phyloP scores from a whole-genome alignment of 2,888 invertebrate species.

The Pheosia gnoma region DNA sequence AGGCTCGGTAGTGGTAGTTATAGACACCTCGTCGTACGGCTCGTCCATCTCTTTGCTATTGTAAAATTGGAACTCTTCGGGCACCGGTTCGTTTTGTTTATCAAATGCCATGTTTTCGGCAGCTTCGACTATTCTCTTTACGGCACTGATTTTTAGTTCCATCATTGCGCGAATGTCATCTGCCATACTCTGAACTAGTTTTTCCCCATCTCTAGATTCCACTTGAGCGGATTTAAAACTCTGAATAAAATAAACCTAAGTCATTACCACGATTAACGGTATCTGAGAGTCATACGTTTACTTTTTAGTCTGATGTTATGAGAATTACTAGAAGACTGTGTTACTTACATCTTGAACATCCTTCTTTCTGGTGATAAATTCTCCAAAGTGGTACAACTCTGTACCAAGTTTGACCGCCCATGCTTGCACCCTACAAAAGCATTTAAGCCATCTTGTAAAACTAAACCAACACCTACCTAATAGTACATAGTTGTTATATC shows the following conservation, averaged over 20 bases:
- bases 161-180: slow-evolving; percentile 94
- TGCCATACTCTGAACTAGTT: slow-evolving; percentile 92
- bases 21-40: slow-evolving; percentile 76
- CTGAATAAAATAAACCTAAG: slow-evolving; percentile 57
- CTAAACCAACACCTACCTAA: no score
- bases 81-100: slow-evolving; percentile 78
- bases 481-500: no score
- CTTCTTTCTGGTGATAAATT: slow-evolving; percentile 90
- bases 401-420: slow-evolving; percentile 93
- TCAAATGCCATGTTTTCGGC: slow-evolving; percentile 92
- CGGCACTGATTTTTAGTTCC: slow-evolving; percentile 94
- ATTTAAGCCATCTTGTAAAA: slow-evolving; percentile 1
- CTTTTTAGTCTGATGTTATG: background rate
- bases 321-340: background rate
- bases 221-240: slow-evolving; percentile 92
- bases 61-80: slow-evolving; percentile 87
- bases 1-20: slow-evolving; percentile 82
- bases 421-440: slow-evolving; percentile 86
- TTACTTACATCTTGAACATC: slow-evolving; percentile 89
- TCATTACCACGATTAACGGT: background rate
- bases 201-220: slow-evolving; percentile 89
- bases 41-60: slow-evolving; percentile 89
- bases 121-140: slow-evolving; percentile 94
- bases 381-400: slow-evolving; percentile 91
- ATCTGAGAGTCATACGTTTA: background rate